Conservation (phyloP, 2,113 vertebrate species). For the Pterocles gutturalis region DNA sequence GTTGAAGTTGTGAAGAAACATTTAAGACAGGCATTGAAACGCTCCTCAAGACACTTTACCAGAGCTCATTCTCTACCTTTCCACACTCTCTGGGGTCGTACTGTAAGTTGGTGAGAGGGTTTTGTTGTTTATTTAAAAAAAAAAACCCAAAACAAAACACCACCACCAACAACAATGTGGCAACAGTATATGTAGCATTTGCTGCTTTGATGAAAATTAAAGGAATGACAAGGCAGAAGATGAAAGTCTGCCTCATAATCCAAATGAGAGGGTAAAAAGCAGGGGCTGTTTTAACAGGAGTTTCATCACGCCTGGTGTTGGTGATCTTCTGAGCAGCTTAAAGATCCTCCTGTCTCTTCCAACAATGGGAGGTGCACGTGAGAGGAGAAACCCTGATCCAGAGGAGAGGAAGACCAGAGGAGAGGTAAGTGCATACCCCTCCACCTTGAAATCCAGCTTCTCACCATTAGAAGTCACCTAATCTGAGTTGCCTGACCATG, state of each 20-base stretch:
- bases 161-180: neutral
- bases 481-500: neutral
- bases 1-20: neutral
- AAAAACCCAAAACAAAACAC: neutral
- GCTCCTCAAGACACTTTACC: neutral
- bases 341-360: neutral
- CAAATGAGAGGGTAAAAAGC: neutral
- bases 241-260: neutral
- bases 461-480: neutral
- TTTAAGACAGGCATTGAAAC: neutral
- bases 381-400: neutral
- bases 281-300: neutral
- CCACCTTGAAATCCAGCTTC: neutral
- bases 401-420: neutral
- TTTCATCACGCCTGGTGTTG: neutral
- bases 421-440: neutral
- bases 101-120: neutral
- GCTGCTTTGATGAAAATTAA: neutral
- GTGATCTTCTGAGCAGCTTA: neutral
- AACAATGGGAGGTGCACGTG: neutral
- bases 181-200: neutral
- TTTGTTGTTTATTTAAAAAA: neutral
- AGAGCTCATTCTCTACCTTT: neutral
- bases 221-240: neutral
- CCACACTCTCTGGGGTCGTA: neutral